phyloP scores from a whole-genome alignment of 2,888 invertebrate species.

The Dimorphilus gyrociliatus region DNA sequence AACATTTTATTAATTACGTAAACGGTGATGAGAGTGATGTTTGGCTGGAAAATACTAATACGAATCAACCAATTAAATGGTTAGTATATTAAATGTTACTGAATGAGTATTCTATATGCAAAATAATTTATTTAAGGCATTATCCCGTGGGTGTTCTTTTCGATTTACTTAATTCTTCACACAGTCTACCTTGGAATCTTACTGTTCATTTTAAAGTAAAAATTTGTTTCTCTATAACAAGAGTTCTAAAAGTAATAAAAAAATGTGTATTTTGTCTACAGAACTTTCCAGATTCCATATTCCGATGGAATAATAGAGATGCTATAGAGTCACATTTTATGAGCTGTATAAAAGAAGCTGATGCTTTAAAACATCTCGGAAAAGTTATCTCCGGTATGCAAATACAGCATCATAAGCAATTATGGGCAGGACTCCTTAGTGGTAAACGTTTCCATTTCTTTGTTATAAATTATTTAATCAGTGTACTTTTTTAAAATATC shows the following conservation, averaged over 20 bases:
- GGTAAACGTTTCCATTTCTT: conserved; percentile 43
- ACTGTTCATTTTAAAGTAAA: conserved; percentile 62
- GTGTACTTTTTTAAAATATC: too few species aligned
- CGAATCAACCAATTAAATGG: conserved; percentile 78
- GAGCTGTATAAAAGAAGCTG: conserved; percentile 90
- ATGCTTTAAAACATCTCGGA: conserved; percentile 84
- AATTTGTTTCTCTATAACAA: too few species aligned
- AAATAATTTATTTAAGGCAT: conserved; percentile 38
- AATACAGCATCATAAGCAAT: conserved; percentile 85
- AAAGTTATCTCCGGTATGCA: conserved; percentile 41
- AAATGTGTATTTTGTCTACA: conserved; percentile 37
- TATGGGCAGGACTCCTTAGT: conserved; percentile 84
- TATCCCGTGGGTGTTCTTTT: conserved; percentile 67
- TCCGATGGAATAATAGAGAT: conserved; percentile 64
- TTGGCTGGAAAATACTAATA: conserved; percentile 87
- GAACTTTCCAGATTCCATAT: conserved; percentile 77
- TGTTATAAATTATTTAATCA: background rate
- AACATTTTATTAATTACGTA: conserved; percentile 67
- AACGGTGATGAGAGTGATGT: conserved; percentile 56
- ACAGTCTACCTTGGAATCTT: conserved; percentile 66
- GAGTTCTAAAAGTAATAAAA: too few species aligned
- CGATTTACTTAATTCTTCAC: conserved; percentile 50
- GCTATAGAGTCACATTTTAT: conserved; percentile 82
- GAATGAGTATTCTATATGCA: background rate
- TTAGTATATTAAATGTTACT: conserved; percentile 15